phyloP scores from a whole-genome alignment of 2,797 vertebrate species.

The Pelodytes ibericus region DNA sequence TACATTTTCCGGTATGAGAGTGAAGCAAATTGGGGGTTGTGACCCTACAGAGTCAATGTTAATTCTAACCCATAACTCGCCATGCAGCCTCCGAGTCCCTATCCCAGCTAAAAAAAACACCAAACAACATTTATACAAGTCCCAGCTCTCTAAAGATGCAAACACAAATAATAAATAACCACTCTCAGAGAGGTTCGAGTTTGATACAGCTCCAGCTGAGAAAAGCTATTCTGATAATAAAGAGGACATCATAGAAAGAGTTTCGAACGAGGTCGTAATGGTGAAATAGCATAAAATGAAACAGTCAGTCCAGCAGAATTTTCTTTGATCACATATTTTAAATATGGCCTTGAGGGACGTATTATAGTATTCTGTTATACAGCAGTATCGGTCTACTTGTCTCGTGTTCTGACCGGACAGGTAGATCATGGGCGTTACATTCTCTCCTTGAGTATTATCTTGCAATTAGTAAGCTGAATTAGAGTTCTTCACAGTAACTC shows the following conservation, averaged over 20 bases:
- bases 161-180: not conserved
- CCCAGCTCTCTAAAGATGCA: not conserved
- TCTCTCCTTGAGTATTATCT: no score
- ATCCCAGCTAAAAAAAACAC: constrained; percentile 8
- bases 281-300: not conserved
- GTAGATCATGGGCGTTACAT: no score
- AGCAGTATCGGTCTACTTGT: no score
- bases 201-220: not conserved
- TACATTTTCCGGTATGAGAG: not conserved
- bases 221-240: constrained; percentile 1
- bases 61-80: not conserved
- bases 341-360: no score
- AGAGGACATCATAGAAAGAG: not conserved
- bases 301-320: not conserved
- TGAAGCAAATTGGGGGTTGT: not conserved
- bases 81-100: not conserved
- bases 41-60: not conserved
- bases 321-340: not conserved
- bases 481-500: no score
- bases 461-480: no score
- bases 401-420: no score
- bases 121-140: constrained; percentile 12
- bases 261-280: not conserved
- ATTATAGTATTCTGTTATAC: no score
- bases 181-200: not conserved